phyloP scores from a whole-genome alignment of 2,888 invertebrate genomes.

The Ormyrus nitidulus region DNA sequence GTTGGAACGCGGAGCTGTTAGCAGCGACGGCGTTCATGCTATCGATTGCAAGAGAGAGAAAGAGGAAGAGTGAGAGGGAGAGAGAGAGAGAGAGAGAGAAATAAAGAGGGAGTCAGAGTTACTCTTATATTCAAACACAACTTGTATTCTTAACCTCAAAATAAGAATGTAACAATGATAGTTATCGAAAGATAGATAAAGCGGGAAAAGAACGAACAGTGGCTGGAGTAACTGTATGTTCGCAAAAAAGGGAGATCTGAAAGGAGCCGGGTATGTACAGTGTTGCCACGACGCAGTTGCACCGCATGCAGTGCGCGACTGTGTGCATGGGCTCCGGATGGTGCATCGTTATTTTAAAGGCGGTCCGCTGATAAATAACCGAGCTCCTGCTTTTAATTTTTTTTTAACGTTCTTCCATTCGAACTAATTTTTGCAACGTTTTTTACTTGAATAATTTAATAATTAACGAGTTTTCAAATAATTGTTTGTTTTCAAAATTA shows the following conservation, averaged over 20 bases:
- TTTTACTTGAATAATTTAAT: too few species aligned
- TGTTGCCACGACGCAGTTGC: conserved; percentile 18
- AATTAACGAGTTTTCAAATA: too few species aligned
- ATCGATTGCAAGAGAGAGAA: conserved; percentile 10
- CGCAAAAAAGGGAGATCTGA: background rate
- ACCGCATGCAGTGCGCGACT: background rate
- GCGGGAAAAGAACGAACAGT: background rate
- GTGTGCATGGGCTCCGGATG: background rate
- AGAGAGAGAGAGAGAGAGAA: conserved; percentile 6
- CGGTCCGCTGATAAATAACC: too few species aligned
- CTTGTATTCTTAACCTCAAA: conserved; percentile 41
- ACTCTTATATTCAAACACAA: background rate
- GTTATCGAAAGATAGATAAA: background rate
- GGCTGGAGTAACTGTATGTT: background rate
- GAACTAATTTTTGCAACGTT: too few species aligned
- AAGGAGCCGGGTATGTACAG: conserved; percentile 30
- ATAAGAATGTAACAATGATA: background rate
- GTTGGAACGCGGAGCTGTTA: too few species aligned
- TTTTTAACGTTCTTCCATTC: too few species aligned
- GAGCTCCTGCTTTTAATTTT: too few species aligned
- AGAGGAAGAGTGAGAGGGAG: background rate
- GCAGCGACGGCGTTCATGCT: conserved; percentile 19
- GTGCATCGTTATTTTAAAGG: too few species aligned
- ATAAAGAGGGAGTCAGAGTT: background rate
- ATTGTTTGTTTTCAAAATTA: too few species aligned